Conservation (phyloP, 2,888 invertebrate species). For the Cheilosia vulpina region DNA sequence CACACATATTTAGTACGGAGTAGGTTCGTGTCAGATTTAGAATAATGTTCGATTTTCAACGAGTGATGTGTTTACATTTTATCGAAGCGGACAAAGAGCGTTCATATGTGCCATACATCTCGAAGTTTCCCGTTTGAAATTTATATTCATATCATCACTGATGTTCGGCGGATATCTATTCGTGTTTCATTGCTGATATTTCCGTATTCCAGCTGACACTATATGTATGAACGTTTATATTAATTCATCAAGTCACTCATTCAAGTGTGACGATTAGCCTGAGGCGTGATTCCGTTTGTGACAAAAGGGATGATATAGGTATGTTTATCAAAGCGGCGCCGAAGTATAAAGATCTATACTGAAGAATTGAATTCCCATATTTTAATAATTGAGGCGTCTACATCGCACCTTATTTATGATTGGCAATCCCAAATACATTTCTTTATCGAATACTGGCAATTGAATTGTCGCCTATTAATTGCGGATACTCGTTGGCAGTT, state of each 20-base stretch:
- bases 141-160: slow-evolving; percentile 24
- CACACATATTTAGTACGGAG: too few species aligned
- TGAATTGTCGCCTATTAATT: slow-evolving; percentile 40
- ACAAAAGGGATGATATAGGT: neutral
- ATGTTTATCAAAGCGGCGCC: neutral
- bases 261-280: slow-evolving; percentile 4
- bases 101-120: neutral
- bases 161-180: slow-evolving; percentile 23
- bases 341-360: neutral
- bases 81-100: too few species aligned
- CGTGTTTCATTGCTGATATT: slow-evolving; percentile 27
- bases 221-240: neutral
- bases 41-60: too few species aligned
- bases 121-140: neutral
- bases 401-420: neutral
- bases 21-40: too few species aligned
- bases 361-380: neutral
- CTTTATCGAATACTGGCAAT: slow-evolving; percentile 9
- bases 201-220: slow-evolving; percentile 37
- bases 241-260: neutral
- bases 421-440: neutral
- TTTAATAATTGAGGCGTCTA: neutral
- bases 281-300: slow-evolving; percentile 13
- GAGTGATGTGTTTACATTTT: too few species aligned
- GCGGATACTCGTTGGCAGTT: slow-evolving; percentile 5